phyloP scores from a whole-genome alignment of 2,888 invertebrate species.

The Danaus chrysippus region DNA sequence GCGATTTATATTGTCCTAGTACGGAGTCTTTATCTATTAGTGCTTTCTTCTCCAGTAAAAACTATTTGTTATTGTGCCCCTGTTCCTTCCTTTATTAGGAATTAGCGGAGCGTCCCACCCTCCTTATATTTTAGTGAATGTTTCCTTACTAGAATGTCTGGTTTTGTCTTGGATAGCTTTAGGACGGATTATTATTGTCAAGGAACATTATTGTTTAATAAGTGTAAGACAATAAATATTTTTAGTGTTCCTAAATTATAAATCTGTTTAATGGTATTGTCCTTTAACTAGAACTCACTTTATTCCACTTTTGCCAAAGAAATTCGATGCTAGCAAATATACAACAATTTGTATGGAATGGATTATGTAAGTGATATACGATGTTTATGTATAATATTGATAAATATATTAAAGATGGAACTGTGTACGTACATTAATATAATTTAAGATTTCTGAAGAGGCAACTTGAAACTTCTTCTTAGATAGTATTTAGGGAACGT shows the following conservation, averaged over 20 bases:
- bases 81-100: constrained; percentile 41
- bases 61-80: constrained; percentile 56
- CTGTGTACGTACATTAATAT: background rate
- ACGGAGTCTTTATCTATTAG: constrained; percentile 51
- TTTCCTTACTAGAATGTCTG: constrained; percentile 36
- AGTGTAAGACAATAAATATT: constrained; percentile 1
- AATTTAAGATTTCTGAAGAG: constrained; percentile 34
- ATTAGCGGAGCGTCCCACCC: constrained; percentile 45
- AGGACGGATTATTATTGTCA: constrained; percentile 31
- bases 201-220: background rate
- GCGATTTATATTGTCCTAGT: constrained; percentile 35
- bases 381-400: background rate
- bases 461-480: constrained; percentile 52
- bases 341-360: background rate
- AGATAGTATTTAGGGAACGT: constrained; percentile 50
- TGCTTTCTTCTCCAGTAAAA: constrained; percentile 43
- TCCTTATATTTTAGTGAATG: constrained; percentile 36
- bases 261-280: background rate
- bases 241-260: background rate
- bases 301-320: background rate
- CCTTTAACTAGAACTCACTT: background rate
- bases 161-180: constrained; percentile 24
- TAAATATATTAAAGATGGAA: background rate
- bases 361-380: background rate
- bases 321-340: background rate